Evolutionary conservation across 2,888 invertebrate genomes (phyloP), one percentile per base, ranked within the genome.

Genomic region (Alcis repandata): DNA sequence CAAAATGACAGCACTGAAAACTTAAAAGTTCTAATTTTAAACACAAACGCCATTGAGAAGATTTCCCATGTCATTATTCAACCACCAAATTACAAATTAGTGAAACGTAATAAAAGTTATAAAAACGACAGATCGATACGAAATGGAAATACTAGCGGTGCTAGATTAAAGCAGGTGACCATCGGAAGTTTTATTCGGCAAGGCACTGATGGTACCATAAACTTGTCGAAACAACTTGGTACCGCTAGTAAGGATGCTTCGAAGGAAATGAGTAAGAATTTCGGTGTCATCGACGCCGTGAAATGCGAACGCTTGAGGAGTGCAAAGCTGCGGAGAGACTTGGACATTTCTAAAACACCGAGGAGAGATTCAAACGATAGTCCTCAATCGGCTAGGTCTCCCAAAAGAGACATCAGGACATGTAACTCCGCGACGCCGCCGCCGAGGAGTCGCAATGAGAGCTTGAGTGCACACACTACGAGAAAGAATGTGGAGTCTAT

Each of bases 21-120:
- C 79, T 74, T 83, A 75, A 91, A 87, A 82, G 84, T 93, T 93
- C 92, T 91, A 83, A 90, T 90, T 92, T 92, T 92, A 81, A 93
- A 92, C 64, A 89, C 90, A 76, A 84, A 90, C 82, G 89, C 88
- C 84, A 86, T 89, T 82, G 87, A 89, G 76, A 90, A 88, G 81
- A 82, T 91, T 75, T 86, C 88, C 60, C 88, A 91, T 85, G 90
- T 91, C 86, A 91, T 88, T 82, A 85, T 91, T 73, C 91, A 92
- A 77, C 91, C 91, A 87, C 86, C 87, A 91, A 90, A 91, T 90
- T 92, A 88, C 82, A 92, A 87, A 88, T 85, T 88, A 79, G 83
- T 89, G 76, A 91, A 91, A 81, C 79, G 85, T 70, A 84, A 87
- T 82, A 82, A 81, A 61, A 82, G 71, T 76, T 80, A 81, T 73